A percentile compares a stretch with the other conserved stretches of the same genome.
Conservation (phyloP, 2,797 vertebrate species). For the Thaleichthys pacificus region DNA sequence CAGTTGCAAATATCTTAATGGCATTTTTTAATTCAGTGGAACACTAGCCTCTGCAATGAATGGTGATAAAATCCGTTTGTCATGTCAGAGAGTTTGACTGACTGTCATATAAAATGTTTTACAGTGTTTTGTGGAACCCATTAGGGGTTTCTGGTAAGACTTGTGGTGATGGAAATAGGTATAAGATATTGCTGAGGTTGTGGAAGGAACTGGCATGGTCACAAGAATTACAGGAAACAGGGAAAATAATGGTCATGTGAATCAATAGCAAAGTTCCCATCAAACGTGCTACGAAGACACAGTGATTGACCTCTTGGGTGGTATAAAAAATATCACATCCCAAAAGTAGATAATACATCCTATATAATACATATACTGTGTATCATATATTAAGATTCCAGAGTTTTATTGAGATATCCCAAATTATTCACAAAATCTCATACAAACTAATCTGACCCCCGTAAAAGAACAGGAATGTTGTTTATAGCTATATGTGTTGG, state of each 20-base stretch:
- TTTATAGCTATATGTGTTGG: neutral
- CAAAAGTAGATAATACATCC: neutral
- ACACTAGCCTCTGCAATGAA: neutral
- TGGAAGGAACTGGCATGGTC: slow-evolving; percentile 15
- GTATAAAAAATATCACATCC: neutral
- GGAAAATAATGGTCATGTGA: neutral
- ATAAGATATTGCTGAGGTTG: slow-evolving; percentile 15
- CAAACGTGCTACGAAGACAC: neutral
- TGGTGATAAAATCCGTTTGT: neutral
- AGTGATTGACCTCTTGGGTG: neutral
- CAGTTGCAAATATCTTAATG: too few species aligned
- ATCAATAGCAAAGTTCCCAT: slow-evolving; percentile 4
- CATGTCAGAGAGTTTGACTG: slow-evolving; percentile 6
- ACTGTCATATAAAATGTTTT: neutral
- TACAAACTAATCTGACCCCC: neutral
- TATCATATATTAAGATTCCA: too few species aligned
- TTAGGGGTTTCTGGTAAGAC: neutral
- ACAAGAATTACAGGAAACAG: neutral
- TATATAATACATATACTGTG: too few species aligned
- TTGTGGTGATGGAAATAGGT: neutral
- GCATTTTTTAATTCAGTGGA: too few species aligned
- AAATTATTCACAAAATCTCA: too few species aligned
- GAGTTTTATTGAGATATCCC: too few species aligned
- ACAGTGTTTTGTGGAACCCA: neutral
- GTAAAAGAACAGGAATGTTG: neutral